Evolutionary conservation across 2,888 invertebrate species (phyloP).

Genomic region (Thymelicus acteon): DNA sequence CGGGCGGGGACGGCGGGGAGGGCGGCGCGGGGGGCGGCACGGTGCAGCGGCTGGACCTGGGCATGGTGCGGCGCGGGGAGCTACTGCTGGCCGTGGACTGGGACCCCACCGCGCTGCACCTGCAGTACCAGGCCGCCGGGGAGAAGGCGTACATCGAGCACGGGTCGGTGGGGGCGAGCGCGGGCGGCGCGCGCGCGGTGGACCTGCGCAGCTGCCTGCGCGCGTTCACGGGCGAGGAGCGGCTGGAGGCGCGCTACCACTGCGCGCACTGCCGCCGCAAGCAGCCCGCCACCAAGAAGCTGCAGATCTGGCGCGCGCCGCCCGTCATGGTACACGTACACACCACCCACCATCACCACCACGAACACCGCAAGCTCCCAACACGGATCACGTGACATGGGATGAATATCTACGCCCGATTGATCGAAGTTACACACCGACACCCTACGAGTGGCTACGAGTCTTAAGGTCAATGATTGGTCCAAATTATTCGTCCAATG

Average conservation of each 20-base stretch:
- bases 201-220: conserved; percentile 93
- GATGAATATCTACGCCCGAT: too few relatives aligned
- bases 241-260: conserved; percentile 93
- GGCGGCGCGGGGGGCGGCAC: conserved; percentile 41
- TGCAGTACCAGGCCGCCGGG: conserved; percentile 92
- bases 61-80: conserved; percentile 47
- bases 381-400: too few relatives aligned
- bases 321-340: conserved; percentile 89
- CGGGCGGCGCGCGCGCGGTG: conserved; percentile 91
- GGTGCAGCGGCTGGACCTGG: conserved; percentile 49
- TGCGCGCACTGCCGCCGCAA: conserved; percentile 93
- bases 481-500: too few relatives aligned
- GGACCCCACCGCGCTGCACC: conserved; percentile 97
- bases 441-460: too few relatives aligned
- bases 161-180: conserved; percentile 88
- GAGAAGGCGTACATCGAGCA: conserved; percentile 91
- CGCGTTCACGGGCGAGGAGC: conserved; percentile 95
- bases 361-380: too few relatives aligned
- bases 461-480: too few relatives aligned
- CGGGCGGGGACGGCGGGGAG: conserved; percentile 30
- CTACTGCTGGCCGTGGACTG: conserved; percentile 92
- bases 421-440: too few relatives aligned
- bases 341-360: too few relatives aligned
- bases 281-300: conserved; percentile 94
- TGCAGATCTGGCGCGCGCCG: conserved; percentile 96